Evolutionary conservation across 2,888 invertebrate genomes (phyloP).

Genomic region (Caenorhabditis angaria): DNA sequence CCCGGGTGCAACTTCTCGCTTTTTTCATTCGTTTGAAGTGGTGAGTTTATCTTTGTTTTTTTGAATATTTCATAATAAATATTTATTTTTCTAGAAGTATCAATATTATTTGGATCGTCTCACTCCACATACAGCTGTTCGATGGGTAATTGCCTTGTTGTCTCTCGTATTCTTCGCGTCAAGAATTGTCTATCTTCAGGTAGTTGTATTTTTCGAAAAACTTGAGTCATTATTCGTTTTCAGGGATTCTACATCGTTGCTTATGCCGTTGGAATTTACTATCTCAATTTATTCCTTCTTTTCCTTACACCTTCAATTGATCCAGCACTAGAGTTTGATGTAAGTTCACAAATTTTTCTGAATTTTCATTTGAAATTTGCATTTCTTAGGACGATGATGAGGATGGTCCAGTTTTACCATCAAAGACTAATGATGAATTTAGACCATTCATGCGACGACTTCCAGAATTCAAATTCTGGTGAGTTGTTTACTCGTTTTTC

Average conservation of each 20-base stretch:
- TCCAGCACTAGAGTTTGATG: constrained; percentile 87
- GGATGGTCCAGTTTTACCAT: constrained; percentile 87
- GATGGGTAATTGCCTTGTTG: constrained; percentile 68
- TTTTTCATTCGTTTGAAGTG: constrained; percentile 64
- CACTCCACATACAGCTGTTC: constrained; percentile 67
- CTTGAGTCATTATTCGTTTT: constrained; percentile 17
- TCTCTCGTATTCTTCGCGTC: constrained; percentile 59
- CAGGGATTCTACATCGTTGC: constrained; percentile 99
- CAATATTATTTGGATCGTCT: constrained; percentile 71
- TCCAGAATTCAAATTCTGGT: constrained; percentile 94
- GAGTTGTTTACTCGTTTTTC: neutral
- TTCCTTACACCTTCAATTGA: constrained; percentile 99
- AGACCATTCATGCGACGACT: constrained; percentile 93
- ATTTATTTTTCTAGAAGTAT: constrained; percentile 67
- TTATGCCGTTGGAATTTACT: constrained; percentile 98
- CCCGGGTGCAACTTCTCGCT: constrained; percentile 63
- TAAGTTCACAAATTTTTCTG: too few relatives aligned
- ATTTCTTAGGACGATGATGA: constrained; percentile 60
- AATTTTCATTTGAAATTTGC: too few relatives aligned
- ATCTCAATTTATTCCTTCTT: constrained; percentile 98
- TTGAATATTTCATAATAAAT: neutral
- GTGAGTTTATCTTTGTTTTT: constrained; percentile 40
- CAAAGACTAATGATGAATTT: constrained; percentile 94
- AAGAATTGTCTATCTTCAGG: constrained; percentile 68
- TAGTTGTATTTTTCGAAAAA: constrained; percentile 15